Evolutionary conservation across 2,888 invertebrate species (phyloP), one percentile per base, ranked within the genome.

Genomic region (Latrodectus elegans): DNA sequence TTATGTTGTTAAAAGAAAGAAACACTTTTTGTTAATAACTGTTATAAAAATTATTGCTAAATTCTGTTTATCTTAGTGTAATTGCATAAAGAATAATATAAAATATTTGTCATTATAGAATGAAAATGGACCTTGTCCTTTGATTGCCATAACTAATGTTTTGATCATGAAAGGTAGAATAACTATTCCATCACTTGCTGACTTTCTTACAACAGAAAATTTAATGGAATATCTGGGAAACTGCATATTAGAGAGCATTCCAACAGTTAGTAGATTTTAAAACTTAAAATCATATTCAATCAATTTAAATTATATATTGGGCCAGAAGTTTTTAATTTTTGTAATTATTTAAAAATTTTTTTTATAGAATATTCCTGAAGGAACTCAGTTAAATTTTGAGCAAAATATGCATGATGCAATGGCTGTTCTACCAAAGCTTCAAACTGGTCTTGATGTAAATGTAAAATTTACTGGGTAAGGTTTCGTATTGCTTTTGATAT

Each of bases 41-140:
- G 6, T 38, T 38, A 6, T 38, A 38, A 38, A 38, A 38, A 38
- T 38, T 38, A 38, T 38, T 6, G 6, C 6, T 38, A 38, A 38
- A 38, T 38, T 38, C 0, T 4, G 6, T 38, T 4, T 6, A 38
- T 38, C 38, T 38, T 38, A 38, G 4, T 38, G 38, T 38, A 38
- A 38, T 38, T 38, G 4, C 38, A 38, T 38, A 38, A 22, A 22
- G 22, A 22, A 22, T 22, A 1, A 38, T 6, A 38, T 38, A 38
- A 38, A 38, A 38, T 38, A 38, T 38, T 81, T 68, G 76, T 6
- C 8, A 49, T 79, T 78, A 38, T 94, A 94, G 91, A 94, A 94
- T 91, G 92, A 93, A 88, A 94, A 94, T 92, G 94, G 94, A 10
- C 94, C 94, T 0, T 94, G 94, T 91, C 94, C 94, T 2, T 91